Base-by-base conservation (phyloP, 2,113 vertebrate species). In the Seriola rivoliana region DNA sequence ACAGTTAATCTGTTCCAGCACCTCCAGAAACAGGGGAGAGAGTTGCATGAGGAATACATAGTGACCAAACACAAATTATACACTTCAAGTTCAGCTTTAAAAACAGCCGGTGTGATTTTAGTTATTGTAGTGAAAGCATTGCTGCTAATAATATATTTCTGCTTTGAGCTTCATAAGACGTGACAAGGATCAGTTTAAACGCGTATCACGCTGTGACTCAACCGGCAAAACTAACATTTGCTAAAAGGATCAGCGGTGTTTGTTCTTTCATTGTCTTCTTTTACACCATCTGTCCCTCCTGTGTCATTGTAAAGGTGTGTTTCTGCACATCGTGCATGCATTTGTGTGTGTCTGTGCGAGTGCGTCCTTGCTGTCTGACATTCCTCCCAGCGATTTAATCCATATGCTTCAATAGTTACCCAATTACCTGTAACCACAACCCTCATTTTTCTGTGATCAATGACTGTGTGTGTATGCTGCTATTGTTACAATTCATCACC, bases 371-470 rank as follows among this genome's bases (percentile, higher is more conserved):
- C 29, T 12, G 42, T 63, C 8, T 75, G 54, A 54, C 85, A 71
- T 65, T 68, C 66, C 80, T 44, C 32, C 21, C 19, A 84, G 75
- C 14, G 4, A 78, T 82, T 2, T 69, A 25, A 44, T 84, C 73
- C 76, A 60, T 58, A 55, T 42, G 76, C 81, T 80, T 71, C 81
- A 76, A 40, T 60, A 81, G 84, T 78, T 17, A n/a, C 78, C 63
- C 81, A 85, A 89, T 91, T 80, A 88, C 86, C 86, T 90, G 77
- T 48, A 73, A 78, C 80, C 62, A 40, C 70, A 59, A 10, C 48
- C 48, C 69, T 86, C 60, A 58, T 84, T 86, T 84, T 71, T 75
- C 79, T 59, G 40, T 42, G 81, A 80, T 85, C 81, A 80, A 73
- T 68, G 72, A 32, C 68, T 4, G 66, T 8, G 59, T 52, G 79